A percentile compares a stretch with the other conserved stretches of the same genome.
Evolutionary conservation across 1,140 invertebrate species (phyloP).

Genomic region (Anadara kagoshimensis): DNA sequence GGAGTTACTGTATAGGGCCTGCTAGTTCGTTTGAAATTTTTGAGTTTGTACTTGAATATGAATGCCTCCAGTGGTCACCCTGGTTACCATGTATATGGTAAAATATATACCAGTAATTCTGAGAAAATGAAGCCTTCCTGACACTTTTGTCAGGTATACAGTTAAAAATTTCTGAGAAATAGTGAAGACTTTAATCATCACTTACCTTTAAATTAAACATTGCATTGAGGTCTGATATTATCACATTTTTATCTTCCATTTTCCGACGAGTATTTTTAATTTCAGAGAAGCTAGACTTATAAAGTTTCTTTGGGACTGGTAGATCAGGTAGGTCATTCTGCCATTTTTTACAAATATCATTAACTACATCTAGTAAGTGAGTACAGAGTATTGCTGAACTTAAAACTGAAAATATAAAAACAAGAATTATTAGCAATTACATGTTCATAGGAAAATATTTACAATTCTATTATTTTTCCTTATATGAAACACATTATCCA

Average conservation of each 20-base stretch:
- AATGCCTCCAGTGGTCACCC: too few relatives aligned
- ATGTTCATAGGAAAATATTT: too few relatives aligned
- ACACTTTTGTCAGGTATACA: too few relatives aligned
- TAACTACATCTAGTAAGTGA: conserved; percentile 41
- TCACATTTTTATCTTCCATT: conserved; percentile 91
- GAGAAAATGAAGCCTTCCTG: too few relatives aligned
- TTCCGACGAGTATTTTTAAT: conserved; percentile 86
- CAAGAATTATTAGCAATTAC: background rate
- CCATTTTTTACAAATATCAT: conserved; percentile 51
- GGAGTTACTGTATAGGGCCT: too few relatives aligned
- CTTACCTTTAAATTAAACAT: conserved; percentile 74
- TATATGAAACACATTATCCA: too few relatives aligned
- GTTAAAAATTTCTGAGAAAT: too few relatives aligned
- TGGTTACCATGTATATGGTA: too few relatives aligned
- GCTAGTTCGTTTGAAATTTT: too few relatives aligned
- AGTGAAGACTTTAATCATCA: background rate
- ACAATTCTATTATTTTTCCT: too few relatives aligned
- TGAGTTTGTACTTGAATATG: too few relatives aligned
- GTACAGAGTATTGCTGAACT: conserved; percentile 41
- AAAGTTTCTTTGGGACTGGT: conserved; percentile 15
- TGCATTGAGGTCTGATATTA: conserved; percentile 78
- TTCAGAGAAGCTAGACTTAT: conserved; percentile 77
- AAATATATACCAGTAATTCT: too few relatives aligned
- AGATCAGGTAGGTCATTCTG: conserved; percentile 47
- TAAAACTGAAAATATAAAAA: conserved; percentile 28